A percentile compares a stretch with the other conserved stretches of the same genome.
Conservation (phyloP, 2,113 vertebrate genomes). For the Phaetusa simplex region DNA sequence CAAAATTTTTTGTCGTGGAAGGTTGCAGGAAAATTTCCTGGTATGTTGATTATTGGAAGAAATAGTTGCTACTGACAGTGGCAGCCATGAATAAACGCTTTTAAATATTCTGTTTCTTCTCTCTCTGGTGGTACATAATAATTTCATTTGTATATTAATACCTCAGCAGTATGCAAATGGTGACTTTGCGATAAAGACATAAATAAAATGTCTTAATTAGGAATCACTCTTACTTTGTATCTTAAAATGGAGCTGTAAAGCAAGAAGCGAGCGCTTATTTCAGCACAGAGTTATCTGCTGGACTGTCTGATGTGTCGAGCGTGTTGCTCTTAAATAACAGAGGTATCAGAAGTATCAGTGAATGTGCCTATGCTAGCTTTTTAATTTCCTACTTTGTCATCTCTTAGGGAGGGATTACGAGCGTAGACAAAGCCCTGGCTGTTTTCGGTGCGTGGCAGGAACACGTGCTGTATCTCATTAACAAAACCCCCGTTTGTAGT, state of each 20-base stretch:
- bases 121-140: neutral
- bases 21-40: neutral
- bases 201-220: neutral
- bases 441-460: constrained; percentile 13
- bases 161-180: neutral
- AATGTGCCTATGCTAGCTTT: constrained; percentile 46
- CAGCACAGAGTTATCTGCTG: neutral
- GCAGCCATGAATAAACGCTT: neutral
- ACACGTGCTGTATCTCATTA: constrained; percentile 42
- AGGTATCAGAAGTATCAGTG: neutral
- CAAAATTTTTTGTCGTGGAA: neutral
- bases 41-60: neutral
- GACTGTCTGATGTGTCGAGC: neutral
- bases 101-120: neutral
- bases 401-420: constrained; percentile 15
- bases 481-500: neutral
- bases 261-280: neutral
- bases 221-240: neutral
- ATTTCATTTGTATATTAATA: neutral
- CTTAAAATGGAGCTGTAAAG: neutral
- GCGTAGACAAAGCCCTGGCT: constrained; percentile 43
- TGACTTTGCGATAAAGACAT: neutral
- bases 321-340: neutral
- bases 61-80: accelerated
- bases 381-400: constrained; percentile 56